Evolutionary conservation across 2,888 invertebrate species (phyloP).

Genomic region (Venustoraphidia nigricollis): DNA sequence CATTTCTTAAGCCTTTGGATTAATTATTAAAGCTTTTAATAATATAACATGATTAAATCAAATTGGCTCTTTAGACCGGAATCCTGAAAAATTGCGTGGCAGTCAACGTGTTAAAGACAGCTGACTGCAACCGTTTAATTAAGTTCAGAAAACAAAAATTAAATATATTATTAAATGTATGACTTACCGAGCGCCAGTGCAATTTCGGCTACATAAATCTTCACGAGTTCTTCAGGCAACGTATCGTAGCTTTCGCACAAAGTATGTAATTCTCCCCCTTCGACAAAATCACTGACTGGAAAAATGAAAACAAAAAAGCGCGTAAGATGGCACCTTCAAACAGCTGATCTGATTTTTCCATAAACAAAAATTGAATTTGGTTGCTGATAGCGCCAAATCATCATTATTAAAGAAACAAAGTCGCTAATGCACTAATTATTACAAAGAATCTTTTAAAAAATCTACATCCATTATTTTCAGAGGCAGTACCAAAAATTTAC

Average conservation of each 20-base stretch:
- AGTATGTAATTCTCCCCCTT: conserved; percentile 67
- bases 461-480: too few species aligned
- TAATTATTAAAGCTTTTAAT: too few species aligned
- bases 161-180: too few species aligned
- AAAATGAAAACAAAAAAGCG: conserved; percentile 13
- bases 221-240: conserved; percentile 64
- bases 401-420: conserved; percentile 1
- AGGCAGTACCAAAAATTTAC: neutral
- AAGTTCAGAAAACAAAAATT: too few species aligned
- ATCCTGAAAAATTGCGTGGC: too few species aligned
- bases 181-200: conserved; percentile 70
- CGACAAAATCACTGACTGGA: conserved; percentile 71
- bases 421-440: neutral
- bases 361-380: too few species aligned
- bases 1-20: too few species aligned
- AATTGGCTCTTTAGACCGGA: too few species aligned
- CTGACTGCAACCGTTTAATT: too few species aligned
- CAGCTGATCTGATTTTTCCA: neutral
- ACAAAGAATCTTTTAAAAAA: neutral
- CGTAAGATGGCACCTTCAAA: conserved; percentile 2
- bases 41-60: too few species aligned
- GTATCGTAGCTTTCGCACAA: conserved; percentile 56
- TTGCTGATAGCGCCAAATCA: too few species aligned
- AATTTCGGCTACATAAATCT: conserved; percentile 75
- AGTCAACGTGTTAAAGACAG: too few species aligned